Evolutionary conservation across 1,140 invertebrate genomes (phyloP), one percentile per base, ranked within the genome.

Genomic region (Portunus trituberculatus): DNA sequence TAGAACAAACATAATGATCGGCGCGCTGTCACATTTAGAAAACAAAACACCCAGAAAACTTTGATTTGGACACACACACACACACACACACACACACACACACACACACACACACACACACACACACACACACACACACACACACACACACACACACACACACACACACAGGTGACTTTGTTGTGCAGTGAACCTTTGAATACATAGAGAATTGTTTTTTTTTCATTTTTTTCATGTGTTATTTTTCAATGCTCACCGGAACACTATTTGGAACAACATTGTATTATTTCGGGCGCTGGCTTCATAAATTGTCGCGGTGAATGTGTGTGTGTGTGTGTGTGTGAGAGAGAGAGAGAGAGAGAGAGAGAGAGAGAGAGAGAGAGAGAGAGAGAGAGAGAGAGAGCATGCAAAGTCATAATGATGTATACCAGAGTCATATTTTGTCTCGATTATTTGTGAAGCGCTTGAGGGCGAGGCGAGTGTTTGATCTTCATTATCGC

Each of bases 41-140:
- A 59, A 59, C 10, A 59, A 59, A 59, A 59, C 52, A 59, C 10
- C 10, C 52, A 59, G 20, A 59, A 12, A 59, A 16, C 20, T 16
- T 12, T 59, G 20, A 59, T 16, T 59, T 59, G 10, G 12, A 59
- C 52, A 59, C 52, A 59, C 52, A 59, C 52, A 59, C 52, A 59
- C 52, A 59, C 52, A 59, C 52, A 59, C 52, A 59, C 52, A 59
- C 52, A 59, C 52, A 59, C 52, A 59, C 52, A 59, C 52, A 59
- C 52, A 59, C 67, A 76, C 67, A 76, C 67, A 76, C 67, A 76
- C 67, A 76, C 25, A n/a, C 67, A 76, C 52, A 76, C 67, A 76
- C 67, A 76, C 67, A 76, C 67, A 76, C 67, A n/a, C 67, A 76
- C 59, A 76, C 59, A 76, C 59, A 76, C 59, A 76, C 59, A 76